These are phyloP conservation scores for Lacanobia wlatinum DNA, from an alignment of 2,888 invertebrate genomes.

Conservation along the genomic window DNA sequence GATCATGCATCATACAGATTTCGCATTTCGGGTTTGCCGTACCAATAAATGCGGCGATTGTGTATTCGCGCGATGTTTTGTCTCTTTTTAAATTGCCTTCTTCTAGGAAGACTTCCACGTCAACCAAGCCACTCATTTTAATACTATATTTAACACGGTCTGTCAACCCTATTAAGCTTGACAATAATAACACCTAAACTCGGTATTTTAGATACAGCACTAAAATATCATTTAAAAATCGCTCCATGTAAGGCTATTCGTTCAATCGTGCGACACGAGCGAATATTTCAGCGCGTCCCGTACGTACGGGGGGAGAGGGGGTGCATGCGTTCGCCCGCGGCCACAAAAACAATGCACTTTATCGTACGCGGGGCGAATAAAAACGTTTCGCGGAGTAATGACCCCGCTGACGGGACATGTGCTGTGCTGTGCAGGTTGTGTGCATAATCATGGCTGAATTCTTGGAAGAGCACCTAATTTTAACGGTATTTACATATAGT, in stretches of 20 bases:
- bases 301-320: neutral
- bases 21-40: no score
- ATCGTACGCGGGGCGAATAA: slow-evolving; percentile 46
- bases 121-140: no score
- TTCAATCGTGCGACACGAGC: slow-evolving; percentile 7
- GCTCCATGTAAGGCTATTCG: slow-evolving; percentile 13
- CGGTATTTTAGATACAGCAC: neutral
- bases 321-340: slow-evolving; percentile 19
- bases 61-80: no score
- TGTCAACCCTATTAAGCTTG: no score
- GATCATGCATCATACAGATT: no score
- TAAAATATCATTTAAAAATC: slow-evolving; percentile 16
- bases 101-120: no score
- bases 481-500: neutral
- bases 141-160: no score
- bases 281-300: slow-evolving; percentile 33
- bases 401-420: slow-evolving; percentile 23
- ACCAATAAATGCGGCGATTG: no score
- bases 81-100: no score
- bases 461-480: neutral
- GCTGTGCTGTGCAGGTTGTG: slow-evolving; percentile 2
- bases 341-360: slow-evolving; percentile 54
- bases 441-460: slow-evolving; percentile 1
- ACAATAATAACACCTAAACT: neutral
- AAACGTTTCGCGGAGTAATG: slow-evolving; percentile 38